These are phyloP conservation scores for Phyllostomus discolor DNA, from an alignment of 2,113 vertebrate genomes.

Conservation along the genomic window DNA sequence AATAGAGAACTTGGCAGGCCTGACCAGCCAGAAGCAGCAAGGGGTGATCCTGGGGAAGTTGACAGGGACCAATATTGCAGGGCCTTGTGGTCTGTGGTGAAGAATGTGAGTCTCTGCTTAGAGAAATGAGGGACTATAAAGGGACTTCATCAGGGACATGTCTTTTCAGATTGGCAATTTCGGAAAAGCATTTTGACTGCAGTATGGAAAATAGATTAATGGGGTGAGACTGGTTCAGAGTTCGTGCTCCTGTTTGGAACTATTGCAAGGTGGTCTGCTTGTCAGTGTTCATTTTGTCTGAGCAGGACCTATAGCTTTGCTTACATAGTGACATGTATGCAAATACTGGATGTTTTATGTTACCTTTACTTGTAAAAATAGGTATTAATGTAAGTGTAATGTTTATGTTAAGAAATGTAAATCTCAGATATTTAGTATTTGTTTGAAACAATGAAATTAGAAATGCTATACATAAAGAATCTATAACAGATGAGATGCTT, in stretches of 20 bases:
- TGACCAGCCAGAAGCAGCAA: not conserved
- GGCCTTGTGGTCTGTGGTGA: not conserved
- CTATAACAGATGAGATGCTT: not conserved
- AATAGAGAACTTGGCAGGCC: not conserved
- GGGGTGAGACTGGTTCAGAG: not conserved
- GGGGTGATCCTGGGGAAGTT: not conserved
- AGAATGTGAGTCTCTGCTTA: not conserved
- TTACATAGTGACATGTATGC: not conserved
- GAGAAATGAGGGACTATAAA: not conserved
- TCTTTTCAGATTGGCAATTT: not conserved
- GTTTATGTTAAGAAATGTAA: conserved; percentile 1
- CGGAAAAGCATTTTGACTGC: not conserved
- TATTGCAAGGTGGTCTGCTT: not conserved
- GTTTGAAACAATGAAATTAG: conserved; percentile 3
- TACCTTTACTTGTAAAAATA: not conserved
- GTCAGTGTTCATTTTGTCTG: not conserved
- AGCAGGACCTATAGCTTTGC: not conserved
- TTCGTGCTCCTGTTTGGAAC: not conserved
- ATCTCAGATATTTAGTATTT: not conserved
- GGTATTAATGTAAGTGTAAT: not conserved
- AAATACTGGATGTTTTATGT: not conserved
- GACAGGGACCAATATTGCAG: not conserved
- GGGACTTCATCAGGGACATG: not conserved
- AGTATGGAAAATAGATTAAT: not conserved
- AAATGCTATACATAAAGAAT: not conserved